Base-by-base conservation (phyloP, 2,797 vertebrate genomes). In the Rhinogobio ventralis region DNA sequence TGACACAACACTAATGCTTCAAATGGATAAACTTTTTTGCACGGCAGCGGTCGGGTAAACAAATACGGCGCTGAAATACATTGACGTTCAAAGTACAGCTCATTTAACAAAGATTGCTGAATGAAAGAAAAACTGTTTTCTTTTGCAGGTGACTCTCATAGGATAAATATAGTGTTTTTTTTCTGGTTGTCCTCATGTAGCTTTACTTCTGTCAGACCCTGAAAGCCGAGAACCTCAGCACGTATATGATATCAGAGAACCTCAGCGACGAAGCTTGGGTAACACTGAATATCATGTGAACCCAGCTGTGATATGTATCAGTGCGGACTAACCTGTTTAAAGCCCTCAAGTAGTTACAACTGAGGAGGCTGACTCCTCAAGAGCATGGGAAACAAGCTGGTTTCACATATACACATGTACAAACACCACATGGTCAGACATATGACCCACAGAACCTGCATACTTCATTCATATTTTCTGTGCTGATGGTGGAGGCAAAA, bases 271-370 rank as follows among this genome's bases (percentile, higher is more conserved):
- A 83, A 23, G 72, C 46, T 66, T 66, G 57, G 55, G 30, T 83
- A 75, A 82, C 71, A 53, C 20, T 36, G 62, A 73, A 82, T 60
- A 73, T 73, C 69, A 82, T 49, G 51, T 69, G 67, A 55, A 57
- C 49, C 33, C 33, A 73, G 42, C 68, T 66, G 81, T 51, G 28
- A 51, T 62, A 51, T 46, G 20, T 39, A 51, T 74, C 55, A 74
- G 28, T 33, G 45, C 0, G 3, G 45, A 42, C n/a, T 67, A 68
- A 83, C 82, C 82, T 55, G 81, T 83, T 83, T 51, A 53, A 83
- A 83, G 30, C 46, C 72, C 42, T 77, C 30, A 57, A 68, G n/a
- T 33, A 67, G 57, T 69, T 53, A 77, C 6, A 76, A 42, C 19
- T n/a, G 69, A 62, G 55, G 20, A 62, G 25, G 49, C 19, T 2